A percentile compares a stretch with the other conserved stretches of the same genome.
Conservation (phyloP, 2,113 vertebrate genomes). For the Myotis lucifugus region DNA sequence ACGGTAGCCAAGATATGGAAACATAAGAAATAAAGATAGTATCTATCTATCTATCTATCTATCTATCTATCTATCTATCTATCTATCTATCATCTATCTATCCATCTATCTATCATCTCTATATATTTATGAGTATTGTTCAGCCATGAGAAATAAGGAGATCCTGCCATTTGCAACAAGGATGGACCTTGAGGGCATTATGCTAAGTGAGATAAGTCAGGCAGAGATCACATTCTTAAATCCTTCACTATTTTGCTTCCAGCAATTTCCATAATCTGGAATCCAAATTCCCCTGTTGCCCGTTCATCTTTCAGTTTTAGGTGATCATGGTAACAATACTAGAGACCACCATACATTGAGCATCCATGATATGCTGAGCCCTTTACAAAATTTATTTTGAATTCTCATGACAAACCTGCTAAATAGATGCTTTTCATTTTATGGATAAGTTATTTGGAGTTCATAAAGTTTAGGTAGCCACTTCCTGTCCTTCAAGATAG, state of each 20-base stretch:
- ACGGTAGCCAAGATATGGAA: background rate
- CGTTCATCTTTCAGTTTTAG: slow-evolving; percentile 31
- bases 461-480: background rate
- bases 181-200: background rate
- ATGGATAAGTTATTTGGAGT: background rate
- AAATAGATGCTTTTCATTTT: background rate
- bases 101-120: background rate
- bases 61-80: background rate
- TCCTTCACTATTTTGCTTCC: slow-evolving; percentile 9
- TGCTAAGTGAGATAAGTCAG: background rate
- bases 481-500: background rate
- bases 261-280: slow-evolving; percentile 5
- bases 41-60: background rate
- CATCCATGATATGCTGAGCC: background rate
- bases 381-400: slow-evolving; percentile 37
- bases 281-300: background rate
- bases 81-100: background rate
- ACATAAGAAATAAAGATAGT: background rate
- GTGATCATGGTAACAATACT: background rate
- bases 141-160: background rate
- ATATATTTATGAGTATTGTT: background rate
- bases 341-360: background rate
- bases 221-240: background rate
- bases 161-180: background rate
- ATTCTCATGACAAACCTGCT: background rate